Base-by-base conservation (phyloP, 2,113 vertebrate species). In the Scatophagus argus region DNA sequence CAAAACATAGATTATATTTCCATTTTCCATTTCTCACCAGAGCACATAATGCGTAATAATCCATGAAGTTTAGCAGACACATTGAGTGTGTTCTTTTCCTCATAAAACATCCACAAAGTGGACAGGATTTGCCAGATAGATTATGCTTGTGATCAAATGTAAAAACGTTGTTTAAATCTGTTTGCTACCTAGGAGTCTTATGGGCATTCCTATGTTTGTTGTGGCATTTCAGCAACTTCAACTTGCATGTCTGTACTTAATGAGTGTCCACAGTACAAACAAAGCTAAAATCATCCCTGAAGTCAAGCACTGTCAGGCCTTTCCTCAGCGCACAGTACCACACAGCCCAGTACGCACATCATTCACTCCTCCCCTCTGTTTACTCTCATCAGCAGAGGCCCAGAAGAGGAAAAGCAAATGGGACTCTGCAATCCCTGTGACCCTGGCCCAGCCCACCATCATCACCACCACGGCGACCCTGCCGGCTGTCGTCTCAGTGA, bases 361-460 rank as follows among this genome's bases (percentile, higher is more conserved):
- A 8, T 17, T 63, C 25, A 39, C 38, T 6, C 34, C 5, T 32
- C 34, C 16, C 29, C 27, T 60, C 5, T 71, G 8, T 83, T 32
- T 58, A 0, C 38, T 21, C 8, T 70, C 49, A n/a, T 55, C 27
- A 49, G 47, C 95, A 97, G 98, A 99, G 55, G 96, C 97, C 59
- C 98, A 99, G 82, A 99, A 99, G 94, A 96, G 98, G 87, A 99
- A 99, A 92, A 99, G 98, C 92, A 99, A 99, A 77, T 99, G 98
- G 98, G 98, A 99, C 92, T 99, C 98, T 0, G 98, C 98, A 2
- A 97, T 99, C 77, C 98, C 98, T 0, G 97, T 99, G 32, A 98
- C 98, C 1, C 89, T 99, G 86, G 95, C 97, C 12, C 98, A 99
- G 93, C 97, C 98, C 64, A 92, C 96, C 61, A 96, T 98, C 90